These are phyloP conservation scores for Tamandua tetradactyla DNA, from an alignment of 2,797 vertebrate genomes.

Conservation along the genomic window DNA sequence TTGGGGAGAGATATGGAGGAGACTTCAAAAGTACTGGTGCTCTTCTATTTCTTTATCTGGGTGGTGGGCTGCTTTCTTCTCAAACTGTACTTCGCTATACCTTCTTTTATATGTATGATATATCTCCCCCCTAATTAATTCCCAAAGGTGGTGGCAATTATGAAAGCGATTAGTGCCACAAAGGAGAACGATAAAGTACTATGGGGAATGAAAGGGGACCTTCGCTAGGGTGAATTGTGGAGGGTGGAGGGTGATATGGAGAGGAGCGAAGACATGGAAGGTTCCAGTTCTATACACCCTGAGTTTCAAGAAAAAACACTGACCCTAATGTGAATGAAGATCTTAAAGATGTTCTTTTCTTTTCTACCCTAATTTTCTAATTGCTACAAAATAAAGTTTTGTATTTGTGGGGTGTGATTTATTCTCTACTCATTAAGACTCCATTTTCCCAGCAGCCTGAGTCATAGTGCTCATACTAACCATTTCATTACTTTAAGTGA, in stretches of 20 bases:
- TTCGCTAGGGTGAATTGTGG: not conserved
- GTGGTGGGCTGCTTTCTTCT: not conserved
- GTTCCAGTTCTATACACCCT: not conserved
- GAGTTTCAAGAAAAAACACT: not conserved
- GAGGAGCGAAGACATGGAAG: not conserved
- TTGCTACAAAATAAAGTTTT: slow-evolving; percentile 63
- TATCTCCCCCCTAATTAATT: not conserved
- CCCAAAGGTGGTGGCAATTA: slow-evolving; percentile 4
- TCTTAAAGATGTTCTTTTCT: slow-evolving; percentile 52
- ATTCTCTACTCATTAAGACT: slow-evolving; percentile 70
- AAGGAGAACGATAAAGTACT: not conserved
- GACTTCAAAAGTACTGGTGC: not conserved
- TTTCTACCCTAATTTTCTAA: slow-evolving; percentile 49
- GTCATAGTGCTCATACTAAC: slow-evolving; percentile 67
- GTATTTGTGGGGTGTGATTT: slow-evolving; percentile 53
- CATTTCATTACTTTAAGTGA: slow-evolving; percentile 73
- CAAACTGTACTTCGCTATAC: not conserved
- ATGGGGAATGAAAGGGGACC: not conserved
- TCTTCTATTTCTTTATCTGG: not conserved
- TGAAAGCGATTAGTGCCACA: not conserved
- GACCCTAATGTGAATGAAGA: slow-evolving; percentile 28
- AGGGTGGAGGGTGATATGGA: not conserved
- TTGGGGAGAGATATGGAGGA: not conserved
- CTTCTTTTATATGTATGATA: not conserved
- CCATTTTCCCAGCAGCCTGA: slow-evolving; percentile 64